phyloP scores from a whole-genome alignment of 2,888 invertebrate genomes.

The Abrostola tripartita region DNA sequence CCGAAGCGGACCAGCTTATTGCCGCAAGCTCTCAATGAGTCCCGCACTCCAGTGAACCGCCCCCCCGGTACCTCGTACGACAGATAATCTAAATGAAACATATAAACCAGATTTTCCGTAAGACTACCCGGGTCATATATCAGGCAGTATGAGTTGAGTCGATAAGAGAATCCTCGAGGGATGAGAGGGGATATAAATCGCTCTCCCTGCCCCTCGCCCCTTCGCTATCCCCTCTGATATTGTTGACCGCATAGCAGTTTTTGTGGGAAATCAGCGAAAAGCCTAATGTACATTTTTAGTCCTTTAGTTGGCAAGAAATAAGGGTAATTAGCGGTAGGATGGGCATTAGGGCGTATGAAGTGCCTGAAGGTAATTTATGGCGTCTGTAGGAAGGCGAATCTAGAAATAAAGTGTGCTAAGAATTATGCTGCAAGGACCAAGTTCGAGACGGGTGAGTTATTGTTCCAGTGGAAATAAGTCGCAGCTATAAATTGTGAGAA shows the following conservation, averaged over 20 bases:
- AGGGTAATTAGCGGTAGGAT: constrained; percentile 42
- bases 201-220: constrained; percentile 41
- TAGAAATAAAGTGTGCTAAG: constrained; percentile 1
- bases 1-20: constrained; percentile 18
- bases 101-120: constrained; percentile 64
- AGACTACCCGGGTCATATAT: constrained; percentile 64
- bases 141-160: constrained; percentile 69
- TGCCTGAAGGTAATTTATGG: constrained; percentile 23
- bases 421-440: constrained; percentile 1
- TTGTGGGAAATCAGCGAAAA: constrained; percentile 55
- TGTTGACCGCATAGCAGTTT: constrained; percentile 59
- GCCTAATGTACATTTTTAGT: constrained; percentile 49
- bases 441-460: too few relatives aligned
- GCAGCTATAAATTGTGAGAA: background rate
- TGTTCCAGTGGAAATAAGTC: background rate
- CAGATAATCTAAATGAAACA: constrained; percentile 66
- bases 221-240: constrained; percentile 30
- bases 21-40: constrained; percentile 13
- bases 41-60: constrained; percentile 9
- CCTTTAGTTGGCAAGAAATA: constrained; percentile 41
- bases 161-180: constrained; percentile 73
- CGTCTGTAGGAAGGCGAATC: constrained; percentile 5
- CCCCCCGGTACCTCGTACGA: constrained; percentile 4
- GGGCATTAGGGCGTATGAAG: constrained; percentile 7
- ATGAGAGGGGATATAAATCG: constrained; percentile 70